Evolutionary conservation across 2,113 vertebrate genomes (phyloP), one percentile per base, ranked within the genome.

Genomic region (Ctenomys sociabilis): DNA sequence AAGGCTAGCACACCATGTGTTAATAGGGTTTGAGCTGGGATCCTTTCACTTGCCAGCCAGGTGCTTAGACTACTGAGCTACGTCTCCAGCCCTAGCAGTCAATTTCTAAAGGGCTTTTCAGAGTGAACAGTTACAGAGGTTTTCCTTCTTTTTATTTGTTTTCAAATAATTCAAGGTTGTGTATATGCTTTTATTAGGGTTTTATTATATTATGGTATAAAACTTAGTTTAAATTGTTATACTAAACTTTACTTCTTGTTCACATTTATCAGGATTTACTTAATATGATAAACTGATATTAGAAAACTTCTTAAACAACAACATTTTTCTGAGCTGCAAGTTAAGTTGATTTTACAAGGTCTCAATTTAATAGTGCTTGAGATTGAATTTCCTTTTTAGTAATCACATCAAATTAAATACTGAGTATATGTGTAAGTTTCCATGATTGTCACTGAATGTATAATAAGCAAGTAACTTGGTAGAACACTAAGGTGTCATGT

Each of bases 361-460:
- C 16, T 77, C 40, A 68, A 57, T 2, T n/a, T n/a, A n/a, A n/a
- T n/a, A 81, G 35, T 89, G 37, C 1, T 43, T 22, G 5, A 26
- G 4, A 35, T 49, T 7, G 10, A 88, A 24, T 21, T 85, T 49
- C 28, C 2, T n/a, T 70, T 90, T 64, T 13, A 95, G 21, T 4
- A 64, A 17, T 83, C 66, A 10, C 2, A 63, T 82, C 5, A 4
- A 72, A 75, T 75, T 88, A 81, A 97, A 63, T 88, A 95, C 54
- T 57, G 85, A 91, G 85, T 43, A 32, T n/a, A n/a, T n/a, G n/a
- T n/a, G n/a, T n/a, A n/a, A n/a, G n/a, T n/a, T 78, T 85, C 22
- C 87, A 87, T 84, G 95, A 37, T 80, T 85, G 45, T 78, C 19
- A 94, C 57, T 92, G 26, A 81, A 61, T 85, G 26, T 16, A 72